Evolutionary conservation across 2,888 invertebrate genomes (phyloP).

Genomic region (Lasioglossum oenotherae): DNA sequence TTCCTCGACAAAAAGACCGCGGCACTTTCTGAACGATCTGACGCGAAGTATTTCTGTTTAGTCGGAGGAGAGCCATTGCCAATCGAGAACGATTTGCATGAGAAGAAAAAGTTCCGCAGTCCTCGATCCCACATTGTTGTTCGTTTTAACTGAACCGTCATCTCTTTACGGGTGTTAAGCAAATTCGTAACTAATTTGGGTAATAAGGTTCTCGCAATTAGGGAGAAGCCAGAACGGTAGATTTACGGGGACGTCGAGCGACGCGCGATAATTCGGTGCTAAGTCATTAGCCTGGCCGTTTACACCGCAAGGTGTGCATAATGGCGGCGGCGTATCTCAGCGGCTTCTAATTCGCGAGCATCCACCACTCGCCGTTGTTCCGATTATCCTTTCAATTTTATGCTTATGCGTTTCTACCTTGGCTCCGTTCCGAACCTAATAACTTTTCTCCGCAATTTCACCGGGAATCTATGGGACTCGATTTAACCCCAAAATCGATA

Average conservation of each 20-base stretch:
- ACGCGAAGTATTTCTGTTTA: neutral
- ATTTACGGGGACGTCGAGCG: slow-evolving; percentile 67
- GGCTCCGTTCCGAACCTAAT: slow-evolving; percentile 28
- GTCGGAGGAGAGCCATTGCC: neutral
- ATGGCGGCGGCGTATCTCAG: slow-evolving; percentile 66
- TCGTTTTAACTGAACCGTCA: slow-evolving; percentile 25
- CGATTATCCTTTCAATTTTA: slow-evolving; percentile 58
- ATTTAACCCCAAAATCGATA: slow-evolving; percentile 1
- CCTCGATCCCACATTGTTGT: neutral
- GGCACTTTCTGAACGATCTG: neutral
- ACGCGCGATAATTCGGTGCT: slow-evolving; percentile 71
- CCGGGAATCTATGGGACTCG: neutral
- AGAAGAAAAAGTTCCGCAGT: neutral
- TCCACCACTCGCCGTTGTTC: slow-evolving; percentile 45
- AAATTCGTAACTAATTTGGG: slow-evolving; percentile 67
- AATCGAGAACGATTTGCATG: neutral
- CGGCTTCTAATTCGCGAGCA: slow-evolving; percentile 56
- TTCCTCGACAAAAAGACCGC: neutral
- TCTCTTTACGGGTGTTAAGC: slow-evolving; percentile 14
- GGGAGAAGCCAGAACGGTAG: slow-evolving; percentile 56
- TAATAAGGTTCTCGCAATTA: slow-evolving; percentile 66
- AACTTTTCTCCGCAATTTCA: slow-evolving; percentile 15
- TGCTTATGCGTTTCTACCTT: slow-evolving; percentile 31
- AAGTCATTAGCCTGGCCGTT: slow-evolving; percentile 71
- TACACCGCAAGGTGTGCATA: slow-evolving; percentile 69